phyloP scores from a whole-genome alignment of 2,888 invertebrate species.

The Polia nebulosa region DNA sequence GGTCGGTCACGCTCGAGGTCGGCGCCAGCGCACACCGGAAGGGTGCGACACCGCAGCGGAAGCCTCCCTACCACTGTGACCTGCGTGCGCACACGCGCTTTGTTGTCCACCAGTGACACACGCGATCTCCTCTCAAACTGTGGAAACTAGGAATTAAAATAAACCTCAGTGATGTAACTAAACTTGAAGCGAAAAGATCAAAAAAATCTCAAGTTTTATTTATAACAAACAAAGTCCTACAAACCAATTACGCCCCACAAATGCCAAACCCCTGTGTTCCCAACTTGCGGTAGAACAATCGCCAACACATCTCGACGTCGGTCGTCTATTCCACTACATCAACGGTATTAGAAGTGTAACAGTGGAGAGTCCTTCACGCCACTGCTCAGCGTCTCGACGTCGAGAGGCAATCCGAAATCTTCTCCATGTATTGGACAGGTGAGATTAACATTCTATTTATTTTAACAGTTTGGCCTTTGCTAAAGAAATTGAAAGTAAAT shows the following conservation, averaged over 20 bases:
- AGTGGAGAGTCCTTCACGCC: conserved; percentile 71
- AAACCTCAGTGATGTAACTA: conserved; percentile 20
- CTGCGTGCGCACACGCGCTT: conserved; percentile 80
- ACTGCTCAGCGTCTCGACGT: conserved; percentile 72
- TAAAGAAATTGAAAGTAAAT: neutral
- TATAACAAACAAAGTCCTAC: neutral
- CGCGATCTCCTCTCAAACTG: conserved; percentile 70
- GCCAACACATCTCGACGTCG: conserved; percentile 63
- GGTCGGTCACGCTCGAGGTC: conserved; percentile 83
- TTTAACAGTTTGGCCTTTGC: neutral
- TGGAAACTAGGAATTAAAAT: conserved; percentile 32
- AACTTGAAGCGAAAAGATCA: conserved; percentile 19
- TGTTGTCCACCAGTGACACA: conserved; percentile 80
- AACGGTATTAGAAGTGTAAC: conserved; percentile 75
- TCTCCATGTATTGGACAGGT: conserved; percentile 71
- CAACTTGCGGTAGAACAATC: conserved; percentile 55
- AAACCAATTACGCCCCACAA: conserved; percentile 21
- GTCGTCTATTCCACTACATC: conserved; percentile 68
- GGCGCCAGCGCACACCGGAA: conserved; percentile 87
- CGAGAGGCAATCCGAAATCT: conserved; percentile 78
- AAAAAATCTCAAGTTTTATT: neutral
- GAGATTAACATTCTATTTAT: conserved; percentile 58
- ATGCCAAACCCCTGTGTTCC: conserved; percentile 24
- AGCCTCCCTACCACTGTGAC: conserved; percentile 85
- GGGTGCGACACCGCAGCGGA: conserved; percentile 88